A percentile compares a stretch with the other conserved stretches of the same genome.
Conservation (phyloP, 2,888 invertebrate species). For the Acrobasis repandana region DNA sequence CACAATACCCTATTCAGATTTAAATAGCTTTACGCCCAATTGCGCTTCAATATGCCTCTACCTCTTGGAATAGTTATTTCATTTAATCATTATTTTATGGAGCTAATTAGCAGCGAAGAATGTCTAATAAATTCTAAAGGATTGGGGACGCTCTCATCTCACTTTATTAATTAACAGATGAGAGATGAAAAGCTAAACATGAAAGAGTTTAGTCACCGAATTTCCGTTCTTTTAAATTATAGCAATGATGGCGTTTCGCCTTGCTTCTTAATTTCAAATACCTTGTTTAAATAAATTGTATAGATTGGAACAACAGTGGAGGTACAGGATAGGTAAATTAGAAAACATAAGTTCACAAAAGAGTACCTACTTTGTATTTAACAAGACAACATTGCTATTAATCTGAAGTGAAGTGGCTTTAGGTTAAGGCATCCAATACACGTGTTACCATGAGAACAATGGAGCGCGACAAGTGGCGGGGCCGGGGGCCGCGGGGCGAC, state of each 20-base stretch:
- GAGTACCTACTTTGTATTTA: background rate
- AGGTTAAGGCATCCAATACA: constrained; percentile 62
- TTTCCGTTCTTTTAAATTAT: constrained; percentile 5
- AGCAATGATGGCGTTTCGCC: background rate
- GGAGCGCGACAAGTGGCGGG: constrained; percentile 70
- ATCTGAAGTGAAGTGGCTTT: constrained; percentile 39
- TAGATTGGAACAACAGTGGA: too few relatives aligned
- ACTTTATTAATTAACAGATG: constrained; percentile 17
- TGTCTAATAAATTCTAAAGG: constrained; percentile 31
- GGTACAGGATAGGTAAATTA: background rate
- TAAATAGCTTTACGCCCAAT: constrained; percentile 83
- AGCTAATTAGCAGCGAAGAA: constrained; percentile 49
- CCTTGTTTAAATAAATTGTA: too few relatives aligned
- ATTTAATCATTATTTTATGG: constrained; percentile 71
- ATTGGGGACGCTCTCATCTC: constrained; percentile 1
- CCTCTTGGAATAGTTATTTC: constrained; percentile 74
- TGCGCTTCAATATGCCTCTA: constrained; percentile 76
- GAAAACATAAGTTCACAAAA: background rate
- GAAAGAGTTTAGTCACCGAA: constrained; percentile 1
- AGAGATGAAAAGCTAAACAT: constrained; percentile 11
- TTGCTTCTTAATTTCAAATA: background rate
- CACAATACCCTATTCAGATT: constrained; percentile 82
- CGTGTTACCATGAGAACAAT: constrained; percentile 74
- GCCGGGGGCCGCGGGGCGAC: constrained; percentile 58
- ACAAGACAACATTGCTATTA: constrained; percentile 29